These are phyloP conservation scores for Habrosyne pyritoides DNA, from an alignment of 2,888 invertebrate genomes.

Conservation along the genomic window DNA sequence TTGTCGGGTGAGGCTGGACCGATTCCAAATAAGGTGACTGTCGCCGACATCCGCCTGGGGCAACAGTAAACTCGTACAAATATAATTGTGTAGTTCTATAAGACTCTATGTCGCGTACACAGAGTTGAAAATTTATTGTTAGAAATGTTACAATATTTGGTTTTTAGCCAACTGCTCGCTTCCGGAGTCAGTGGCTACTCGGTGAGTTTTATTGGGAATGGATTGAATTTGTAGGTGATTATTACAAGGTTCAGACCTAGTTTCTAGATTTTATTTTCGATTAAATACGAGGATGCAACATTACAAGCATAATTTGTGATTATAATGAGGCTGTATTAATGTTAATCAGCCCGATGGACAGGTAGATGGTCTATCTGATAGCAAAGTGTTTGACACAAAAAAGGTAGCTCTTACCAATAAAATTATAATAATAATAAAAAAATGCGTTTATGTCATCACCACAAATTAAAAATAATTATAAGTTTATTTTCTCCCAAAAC, in stretches of 20 bases:
- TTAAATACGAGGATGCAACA: not conserved
- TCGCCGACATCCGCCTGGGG: slow-evolving; percentile 72
- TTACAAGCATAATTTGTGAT: not conserved
- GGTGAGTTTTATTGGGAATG: slow-evolving; percentile 66
- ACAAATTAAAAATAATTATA: too few relatives aligned
- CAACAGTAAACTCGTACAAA: slow-evolving; percentile 49
- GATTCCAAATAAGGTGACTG: slow-evolving; percentile 80
- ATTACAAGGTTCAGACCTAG: slow-evolving; percentile 48
- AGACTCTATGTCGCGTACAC: slow-evolving; percentile 34
- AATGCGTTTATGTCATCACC: too few relatives aligned
- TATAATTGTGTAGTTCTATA: slow-evolving; percentile 33
- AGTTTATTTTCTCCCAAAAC: too few relatives aligned
- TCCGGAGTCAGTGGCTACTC: slow-evolving; percentile 64
- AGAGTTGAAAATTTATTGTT: slow-evolving; percentile 46
- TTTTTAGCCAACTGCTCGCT: slow-evolving; percentile 58
- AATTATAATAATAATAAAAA: too few relatives aligned
- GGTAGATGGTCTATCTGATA: too few relatives aligned
- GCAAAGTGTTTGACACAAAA: too few relatives aligned
- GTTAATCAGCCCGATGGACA: too few relatives aligned
- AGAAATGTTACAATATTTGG: slow-evolving; percentile 29
- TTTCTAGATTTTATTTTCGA: slow-evolving; percentile 14
- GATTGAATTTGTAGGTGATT: slow-evolving; percentile 71
- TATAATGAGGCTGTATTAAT: too few relatives aligned
- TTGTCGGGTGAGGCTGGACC: slow-evolving; percentile 69
- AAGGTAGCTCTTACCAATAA: too few relatives aligned